Evolutionary conservation across 1,140 invertebrate species (phyloP).

Genomic region (Heliothis virescens): DNA sequence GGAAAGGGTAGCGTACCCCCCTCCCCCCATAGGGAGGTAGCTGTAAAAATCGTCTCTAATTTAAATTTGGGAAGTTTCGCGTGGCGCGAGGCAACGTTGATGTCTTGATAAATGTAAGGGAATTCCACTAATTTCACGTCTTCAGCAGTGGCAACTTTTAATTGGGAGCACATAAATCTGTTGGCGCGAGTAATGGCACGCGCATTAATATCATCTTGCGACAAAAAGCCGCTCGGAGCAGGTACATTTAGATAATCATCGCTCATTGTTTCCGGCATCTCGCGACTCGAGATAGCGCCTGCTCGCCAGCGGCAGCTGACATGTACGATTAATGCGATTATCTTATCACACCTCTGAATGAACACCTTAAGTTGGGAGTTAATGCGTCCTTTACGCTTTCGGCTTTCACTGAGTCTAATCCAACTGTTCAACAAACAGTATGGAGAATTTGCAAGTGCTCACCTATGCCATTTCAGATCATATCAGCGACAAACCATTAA

Average conservation of each 20-base stretch:
- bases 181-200: conserved; percentile 70
- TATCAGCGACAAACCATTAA: not conserved
- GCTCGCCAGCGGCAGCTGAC: conserved; percentile 4
- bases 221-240: conserved; percentile 74
- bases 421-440: not conserved
- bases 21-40: conserved; percentile 76
- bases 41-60: conserved; percentile 86
- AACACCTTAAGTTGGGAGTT: conserved; percentile 35
- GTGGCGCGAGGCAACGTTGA: conserved; percentile 82
- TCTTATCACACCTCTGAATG: conserved; percentile 34
- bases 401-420: not conserved
- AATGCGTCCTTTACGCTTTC: conserved; percentile 12
- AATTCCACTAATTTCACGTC: conserved; percentile 84
- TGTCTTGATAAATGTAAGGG: conserved; percentile 85
- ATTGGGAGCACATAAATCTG: conserved; percentile 83
- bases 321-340: conserved; percentile 38
- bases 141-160: conserved; percentile 83
- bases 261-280: conserved; percentile 77
- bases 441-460: not conserved
- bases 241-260: conserved; percentile 78
- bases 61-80: conserved; percentile 86
- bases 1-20: conserved; percentile 85
- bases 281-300: conserved; percentile 56
- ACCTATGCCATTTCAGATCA: not conserved
- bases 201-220: conserved; percentile 80